These are phyloP conservation scores for Orthosia cruda DNA, from an alignment of 2,888 invertebrate species.

Conservation along the genomic window DNA sequence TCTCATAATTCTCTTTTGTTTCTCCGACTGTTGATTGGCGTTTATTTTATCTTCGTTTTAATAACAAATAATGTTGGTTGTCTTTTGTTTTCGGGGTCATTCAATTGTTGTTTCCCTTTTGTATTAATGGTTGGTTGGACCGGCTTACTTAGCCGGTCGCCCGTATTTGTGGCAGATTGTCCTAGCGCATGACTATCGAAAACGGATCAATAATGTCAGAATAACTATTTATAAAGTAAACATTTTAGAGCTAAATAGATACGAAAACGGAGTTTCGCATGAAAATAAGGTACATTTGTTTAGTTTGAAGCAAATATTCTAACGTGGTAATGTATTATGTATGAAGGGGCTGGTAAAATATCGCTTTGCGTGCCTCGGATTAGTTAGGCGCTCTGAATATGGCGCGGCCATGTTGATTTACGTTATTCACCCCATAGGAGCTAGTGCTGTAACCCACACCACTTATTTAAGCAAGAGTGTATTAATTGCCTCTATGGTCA, in stretches of 20 bases:
- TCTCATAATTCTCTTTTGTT: constrained; percentile 67
- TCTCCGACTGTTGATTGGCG: constrained; percentile 57
- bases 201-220: constrained; percentile 52
- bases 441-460: constrained; percentile 42
- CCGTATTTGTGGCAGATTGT: constrained; percentile 24
- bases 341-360: constrained; percentile 82
- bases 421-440: constrained; percentile 55
- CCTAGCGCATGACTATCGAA: constrained; percentile 47
- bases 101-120: constrained; percentile 29
- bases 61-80: constrained; percentile 36
- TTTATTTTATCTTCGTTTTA: constrained; percentile 54
- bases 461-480: constrained; percentile 41
- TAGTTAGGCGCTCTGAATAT: constrained; percentile 78
- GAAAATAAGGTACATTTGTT: constrained; percentile 67
- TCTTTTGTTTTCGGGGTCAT: constrained; percentile 29
- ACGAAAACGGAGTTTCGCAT: constrained; percentile 51
- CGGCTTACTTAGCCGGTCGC: constrained; percentile 3
- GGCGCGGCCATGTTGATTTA: constrained; percentile 72
- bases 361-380: constrained; percentile 84
- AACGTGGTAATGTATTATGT: constrained; percentile 76
- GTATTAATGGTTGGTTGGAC: constrained; percentile 34
- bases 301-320: constrained; percentile 74
- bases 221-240: constrained; percentile 25
- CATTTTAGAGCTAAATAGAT: constrained; percentile 37
- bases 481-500: constrained; percentile 44